Conservation (phyloP, 2,797 vertebrate species). For the Staurois parvus region DNA sequence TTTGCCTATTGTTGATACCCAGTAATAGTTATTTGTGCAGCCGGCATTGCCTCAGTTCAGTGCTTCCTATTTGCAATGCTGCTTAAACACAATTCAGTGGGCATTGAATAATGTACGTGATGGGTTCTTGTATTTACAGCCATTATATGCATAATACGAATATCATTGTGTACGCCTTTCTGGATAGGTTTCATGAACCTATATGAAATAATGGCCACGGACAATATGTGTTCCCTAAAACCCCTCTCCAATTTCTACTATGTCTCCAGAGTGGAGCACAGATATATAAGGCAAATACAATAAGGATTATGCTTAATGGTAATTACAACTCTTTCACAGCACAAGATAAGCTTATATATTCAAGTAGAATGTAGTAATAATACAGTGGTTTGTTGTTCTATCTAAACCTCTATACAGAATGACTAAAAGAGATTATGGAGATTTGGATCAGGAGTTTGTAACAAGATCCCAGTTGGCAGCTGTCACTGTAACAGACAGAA, state of each 20-base stretch:
- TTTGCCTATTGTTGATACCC: no score
- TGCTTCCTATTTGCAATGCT: no score
- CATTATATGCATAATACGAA: no score
- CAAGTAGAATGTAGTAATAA: slow-evolving; percentile 3
- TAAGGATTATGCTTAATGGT: slow-evolving; percentile 5
- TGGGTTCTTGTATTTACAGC: no score
- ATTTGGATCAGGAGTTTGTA: slow-evolving; percentile 29
- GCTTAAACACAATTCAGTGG: no score
- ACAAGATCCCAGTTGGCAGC: slow-evolving; percentile 48
- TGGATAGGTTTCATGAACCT: no score
- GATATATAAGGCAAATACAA: not conserved
- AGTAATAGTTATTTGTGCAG: no score
- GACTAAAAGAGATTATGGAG: slow-evolving; percentile 46
- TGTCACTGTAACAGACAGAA: slow-evolving; percentile 26
- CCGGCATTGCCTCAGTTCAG: no score
- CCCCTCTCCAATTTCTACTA: not conserved
- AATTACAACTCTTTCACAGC: not conserved
- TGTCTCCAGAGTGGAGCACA: not conserved
- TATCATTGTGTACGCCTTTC: no score
- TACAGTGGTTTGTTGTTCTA: slow-evolving; percentile 2
- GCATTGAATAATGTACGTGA: no score
- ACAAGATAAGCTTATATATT: slow-evolving; percentile 1
- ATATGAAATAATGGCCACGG: no score
- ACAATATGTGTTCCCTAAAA: not conserved
- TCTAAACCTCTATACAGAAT: slow-evolving; percentile 24